phyloP scores from a whole-genome alignment of 2,888 invertebrate genomes.

The Selenia dentaria region DNA sequence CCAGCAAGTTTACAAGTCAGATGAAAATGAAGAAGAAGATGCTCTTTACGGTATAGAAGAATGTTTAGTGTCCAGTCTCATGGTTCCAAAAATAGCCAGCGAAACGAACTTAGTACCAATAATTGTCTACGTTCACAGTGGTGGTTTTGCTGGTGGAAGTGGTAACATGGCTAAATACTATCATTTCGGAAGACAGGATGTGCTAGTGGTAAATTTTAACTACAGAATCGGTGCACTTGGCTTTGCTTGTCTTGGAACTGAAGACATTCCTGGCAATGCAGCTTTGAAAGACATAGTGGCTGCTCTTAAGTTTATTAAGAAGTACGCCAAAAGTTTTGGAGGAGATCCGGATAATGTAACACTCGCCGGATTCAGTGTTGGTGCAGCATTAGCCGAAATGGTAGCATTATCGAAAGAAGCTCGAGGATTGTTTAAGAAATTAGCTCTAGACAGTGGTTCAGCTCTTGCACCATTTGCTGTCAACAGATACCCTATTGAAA shows the following conservation, averaged over 20 bases:
- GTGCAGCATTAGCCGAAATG: constrained; percentile 84
- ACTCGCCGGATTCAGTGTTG: constrained; percentile 92
- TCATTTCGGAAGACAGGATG: constrained; percentile 87
- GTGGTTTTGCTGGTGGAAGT: constrained; percentile 68
- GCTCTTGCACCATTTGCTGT: constrained; percentile 68
- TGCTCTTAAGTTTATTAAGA: constrained; percentile 90
- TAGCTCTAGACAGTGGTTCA: constrained; percentile 74
- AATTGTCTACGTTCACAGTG: constrained; percentile 71
- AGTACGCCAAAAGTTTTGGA: constrained; percentile 90
- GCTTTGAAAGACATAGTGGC: constrained; percentile 93
- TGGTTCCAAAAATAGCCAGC: constrained; percentile 60
- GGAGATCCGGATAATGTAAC: constrained; percentile 92
- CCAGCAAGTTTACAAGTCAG: constrained; percentile 59
- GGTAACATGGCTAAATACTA: constrained; percentile 74
- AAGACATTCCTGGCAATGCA: constrained; percentile 91
- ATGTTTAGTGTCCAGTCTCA: constrained; percentile 60
- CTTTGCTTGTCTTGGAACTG: constrained; percentile 86
- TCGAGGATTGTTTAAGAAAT: constrained; percentile 62
- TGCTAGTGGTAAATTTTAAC: constrained; percentile 87
- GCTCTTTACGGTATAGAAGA: constrained; percentile 63
- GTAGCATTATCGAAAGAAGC: constrained; percentile 60
- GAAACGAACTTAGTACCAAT: constrained; percentile 65
- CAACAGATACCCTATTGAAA: constrained; percentile 64
- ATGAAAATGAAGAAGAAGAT: constrained; percentile 47
- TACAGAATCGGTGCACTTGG: constrained; percentile 90